Evolutionary conservation across 2,113 vertebrate genomes (phyloP).

Genomic region (Calyptommatus sinebrachiatus): DNA sequence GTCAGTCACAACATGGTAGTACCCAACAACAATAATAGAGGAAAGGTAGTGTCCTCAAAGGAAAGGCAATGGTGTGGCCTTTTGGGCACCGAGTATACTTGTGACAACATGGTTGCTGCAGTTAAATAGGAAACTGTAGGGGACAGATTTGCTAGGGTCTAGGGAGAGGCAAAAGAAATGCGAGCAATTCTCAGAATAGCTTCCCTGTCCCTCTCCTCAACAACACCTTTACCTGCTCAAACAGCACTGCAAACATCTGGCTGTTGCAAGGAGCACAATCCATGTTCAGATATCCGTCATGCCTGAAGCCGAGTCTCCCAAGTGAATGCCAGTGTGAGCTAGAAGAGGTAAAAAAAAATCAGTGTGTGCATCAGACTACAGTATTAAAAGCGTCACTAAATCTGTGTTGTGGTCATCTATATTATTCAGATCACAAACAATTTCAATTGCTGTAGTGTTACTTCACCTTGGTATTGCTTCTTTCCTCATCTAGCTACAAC

Average conservation of each 20-base stretch:
- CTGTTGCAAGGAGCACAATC: conserved; percentile 85
- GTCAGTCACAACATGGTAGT: no score
- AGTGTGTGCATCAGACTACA: neutral
- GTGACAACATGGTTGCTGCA: no score
- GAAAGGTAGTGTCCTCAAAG: conserved; percentile 85
- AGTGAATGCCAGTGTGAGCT: conserved; percentile 75
- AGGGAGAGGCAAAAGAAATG: neutral
- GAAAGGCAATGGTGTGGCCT: conserved; percentile 83
- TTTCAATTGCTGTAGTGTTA: neutral
- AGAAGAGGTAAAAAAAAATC: neutral
- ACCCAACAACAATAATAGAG: conserved; percentile 47
- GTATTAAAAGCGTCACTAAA: no score
- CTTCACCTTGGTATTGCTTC: neutral
- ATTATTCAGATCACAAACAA: neutral
- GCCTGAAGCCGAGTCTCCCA: conserved; percentile 87
- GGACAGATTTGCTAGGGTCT: conserved; percentile 88
- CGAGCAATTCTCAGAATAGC: neutral
- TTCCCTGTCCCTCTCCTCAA: no score
- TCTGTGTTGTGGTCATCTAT: no score
- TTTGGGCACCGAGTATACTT: no score
- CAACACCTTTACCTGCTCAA: conserved; percentile 82
- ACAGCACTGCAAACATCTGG: conserved; percentile 89
- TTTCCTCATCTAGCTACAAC: neutral
- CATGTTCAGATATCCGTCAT: conserved; percentile 87
- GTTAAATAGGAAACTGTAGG: conserved; percentile 84